A percentile compares a stretch with the other conserved stretches of the same genome.
These are phyloP conservation scores for Rhipidura dahli DNA, from an alignment of 2,113 vertebrate genomes.

Conservation along the genomic window DNA sequence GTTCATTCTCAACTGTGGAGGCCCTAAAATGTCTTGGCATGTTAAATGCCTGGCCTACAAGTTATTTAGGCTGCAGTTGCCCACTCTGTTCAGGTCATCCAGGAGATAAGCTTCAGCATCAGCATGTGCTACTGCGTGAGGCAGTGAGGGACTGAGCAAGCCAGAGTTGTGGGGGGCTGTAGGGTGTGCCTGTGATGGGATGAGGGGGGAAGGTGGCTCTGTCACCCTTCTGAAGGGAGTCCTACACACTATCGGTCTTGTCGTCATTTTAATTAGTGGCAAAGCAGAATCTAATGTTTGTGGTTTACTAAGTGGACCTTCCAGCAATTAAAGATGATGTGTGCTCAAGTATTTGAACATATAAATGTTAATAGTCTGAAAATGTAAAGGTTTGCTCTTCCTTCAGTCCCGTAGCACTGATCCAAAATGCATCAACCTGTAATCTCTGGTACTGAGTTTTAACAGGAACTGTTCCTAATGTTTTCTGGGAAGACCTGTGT, in stretches of 20 bases:
- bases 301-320: not conserved
- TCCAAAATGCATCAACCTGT: not conserved
- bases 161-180: not conserved
- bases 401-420: not conserved
- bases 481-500: not conserved
- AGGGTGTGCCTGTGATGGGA: accelerated
- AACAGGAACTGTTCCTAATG: not conserved
- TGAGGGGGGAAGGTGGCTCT: not conserved
- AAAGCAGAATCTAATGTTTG: not conserved
- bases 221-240: not conserved
- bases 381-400: not conserved
- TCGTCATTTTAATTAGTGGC: not conserved
- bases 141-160: not conserved
- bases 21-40: not conserved
- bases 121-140: accelerated
- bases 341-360: not conserved
- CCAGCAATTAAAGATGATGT: not conserved
- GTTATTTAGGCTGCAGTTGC: not conserved
- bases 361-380: not conserved
- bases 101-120: not conserved
- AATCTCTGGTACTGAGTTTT: not conserved
- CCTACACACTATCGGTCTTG: not conserved
- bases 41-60: not conserved
- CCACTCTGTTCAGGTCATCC: not conserved
- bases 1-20: not conserved